Conservation (phyloP, 2,113 vertebrate genomes). For the Anoura caudifer region DNA sequence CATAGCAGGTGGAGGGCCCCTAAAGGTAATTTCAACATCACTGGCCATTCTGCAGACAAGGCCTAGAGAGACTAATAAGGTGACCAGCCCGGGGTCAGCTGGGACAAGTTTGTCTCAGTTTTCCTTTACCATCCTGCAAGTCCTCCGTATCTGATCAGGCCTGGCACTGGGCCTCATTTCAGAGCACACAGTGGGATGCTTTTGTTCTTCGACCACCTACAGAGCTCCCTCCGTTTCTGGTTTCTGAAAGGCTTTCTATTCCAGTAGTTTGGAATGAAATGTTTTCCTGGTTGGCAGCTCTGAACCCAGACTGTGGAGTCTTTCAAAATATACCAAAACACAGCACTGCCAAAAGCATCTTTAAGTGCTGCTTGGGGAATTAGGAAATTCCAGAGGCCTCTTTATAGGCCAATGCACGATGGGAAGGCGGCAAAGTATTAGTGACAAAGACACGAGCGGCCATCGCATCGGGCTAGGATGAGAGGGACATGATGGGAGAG, state of each 20-base stretch:
- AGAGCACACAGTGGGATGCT: fast-evolving
- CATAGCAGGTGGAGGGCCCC: neutral
- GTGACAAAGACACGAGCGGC: neutral
- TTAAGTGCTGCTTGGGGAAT: neutral
- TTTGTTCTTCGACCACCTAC: neutral
- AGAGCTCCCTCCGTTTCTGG: neutral
- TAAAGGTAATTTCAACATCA: neutral
- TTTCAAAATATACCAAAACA: neutral
- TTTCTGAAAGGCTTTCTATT: neutral
- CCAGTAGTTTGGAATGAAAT: neutral
- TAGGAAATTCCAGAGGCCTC: conserved; percentile 50
- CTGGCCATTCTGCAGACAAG: neutral
- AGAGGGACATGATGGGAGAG: neutral
- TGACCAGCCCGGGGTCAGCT: neutral
- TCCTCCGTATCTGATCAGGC: neutral
- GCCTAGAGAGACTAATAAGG: neutral
- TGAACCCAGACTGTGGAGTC: neutral
- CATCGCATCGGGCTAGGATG: neutral
- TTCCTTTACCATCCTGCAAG: too few species aligned
- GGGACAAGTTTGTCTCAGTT: neutral
- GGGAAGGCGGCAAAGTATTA: fast-evolving
- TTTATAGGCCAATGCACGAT: neutral
- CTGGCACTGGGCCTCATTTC: neutral
- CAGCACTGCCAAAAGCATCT: neutral
- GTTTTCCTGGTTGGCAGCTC: conserved; percentile 2